Base-by-base conservation (phyloP, 2,888 invertebrate genomes). In the Synanthedon andrenaeformis region DNA sequence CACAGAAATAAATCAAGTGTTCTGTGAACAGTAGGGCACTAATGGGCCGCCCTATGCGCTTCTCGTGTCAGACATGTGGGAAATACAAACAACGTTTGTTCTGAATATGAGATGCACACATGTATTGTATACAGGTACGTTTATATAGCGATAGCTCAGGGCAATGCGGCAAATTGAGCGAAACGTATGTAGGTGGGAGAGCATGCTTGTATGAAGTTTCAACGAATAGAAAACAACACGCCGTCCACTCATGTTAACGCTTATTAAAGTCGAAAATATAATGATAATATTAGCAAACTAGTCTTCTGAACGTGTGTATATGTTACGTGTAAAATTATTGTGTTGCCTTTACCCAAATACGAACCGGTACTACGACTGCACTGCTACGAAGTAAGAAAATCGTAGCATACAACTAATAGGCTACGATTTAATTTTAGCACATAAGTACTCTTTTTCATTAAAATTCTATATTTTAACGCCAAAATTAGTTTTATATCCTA, bases 121-220 rank as follows among this genome's bases (percentile, higher is more conserved):
- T 35, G 35, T 35, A 35, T 3, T 45, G 45, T 6, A 12, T 12
- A 13, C 45, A 45, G 49, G 52, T 53, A 51, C 53, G 56, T 56
- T 57, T 54, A 54, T 53, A 53, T 52, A 53, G 52, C 53, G 53
- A 55, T 52, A 50, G 54, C 56, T 56, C 56, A 54, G 52, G 53
- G 56, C 61, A 65, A 62, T 63, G 60, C 61, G 64, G 54, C 62
- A 67, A 72, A 70, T 70, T 66, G 66, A 69, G 61, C 60, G 62
- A 63, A 57, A 56, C 54, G 42, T 28, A 10, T 56, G 57, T 59
- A 61, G 63, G 63, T 60, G 62, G 35, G 35, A 35, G 35, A 10
- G 45, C 45, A 45, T 45, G 45, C 45, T 12, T 45, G 64, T 62
- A 63, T 58, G 62, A 14, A 13, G 13, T 13, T n/a, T n/a, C 35